These are phyloP conservation scores for Steatocranus sp. DNA, from an alignment of 2,797 vertebrate species.

Conservation along the genomic window DNA sequence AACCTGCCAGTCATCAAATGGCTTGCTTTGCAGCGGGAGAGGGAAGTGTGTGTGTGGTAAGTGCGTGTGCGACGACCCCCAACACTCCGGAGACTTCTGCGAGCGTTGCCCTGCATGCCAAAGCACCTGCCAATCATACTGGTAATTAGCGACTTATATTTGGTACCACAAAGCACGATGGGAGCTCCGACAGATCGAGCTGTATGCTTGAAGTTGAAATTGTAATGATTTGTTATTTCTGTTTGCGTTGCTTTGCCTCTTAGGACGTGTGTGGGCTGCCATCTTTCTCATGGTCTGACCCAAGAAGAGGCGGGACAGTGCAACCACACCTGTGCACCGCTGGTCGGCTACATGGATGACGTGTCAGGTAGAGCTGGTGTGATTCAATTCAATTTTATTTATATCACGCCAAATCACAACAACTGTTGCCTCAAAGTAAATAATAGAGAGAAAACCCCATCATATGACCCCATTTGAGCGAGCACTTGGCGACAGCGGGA, in stretches of 20 bases:
- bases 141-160: constrained; percentile 67
- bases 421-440: background rate
- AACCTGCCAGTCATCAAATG: constrained; percentile 79
- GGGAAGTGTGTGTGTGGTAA: constrained; percentile 87
- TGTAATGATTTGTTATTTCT: background rate
- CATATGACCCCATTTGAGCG: background rate
- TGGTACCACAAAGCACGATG: background rate
- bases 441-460: background rate
- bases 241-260: background rate
- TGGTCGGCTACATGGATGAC: constrained; percentile 76
- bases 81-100: constrained; percentile 83
- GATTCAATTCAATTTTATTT: background rate
- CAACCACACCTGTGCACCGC: constrained; percentile 80
- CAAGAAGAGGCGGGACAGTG: constrained; percentile 72
- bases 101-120: constrained; percentile 87
- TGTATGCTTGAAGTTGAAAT: background rate
- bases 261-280: constrained; percentile 88
- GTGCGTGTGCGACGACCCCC: constrained; percentile 84
- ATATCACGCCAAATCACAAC: background rate
- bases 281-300: constrained; percentile 76
- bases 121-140: constrained; percentile 82
- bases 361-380: constrained; percentile 85
- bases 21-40: constrained; percentile 83
- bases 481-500: background rate
- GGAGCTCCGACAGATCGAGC: background rate